phyloP scores from a whole-genome alignment of 2,113 vertebrate species.

The Chrysemys picta region DNA sequence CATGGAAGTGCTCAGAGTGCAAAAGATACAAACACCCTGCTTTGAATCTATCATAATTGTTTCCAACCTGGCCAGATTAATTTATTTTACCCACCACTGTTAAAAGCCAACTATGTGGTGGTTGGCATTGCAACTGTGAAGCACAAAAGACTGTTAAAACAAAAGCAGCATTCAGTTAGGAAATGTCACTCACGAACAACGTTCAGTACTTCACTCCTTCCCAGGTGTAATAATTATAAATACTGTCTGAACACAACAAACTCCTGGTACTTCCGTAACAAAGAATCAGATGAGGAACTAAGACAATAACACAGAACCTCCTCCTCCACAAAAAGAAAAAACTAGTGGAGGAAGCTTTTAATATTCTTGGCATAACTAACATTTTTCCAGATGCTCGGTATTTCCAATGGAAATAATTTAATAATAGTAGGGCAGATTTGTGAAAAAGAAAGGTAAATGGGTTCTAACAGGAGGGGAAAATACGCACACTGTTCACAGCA shows the following conservation, averaged over 20 bases:
- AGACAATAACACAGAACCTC: too few relatives aligned
- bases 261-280: background rate
- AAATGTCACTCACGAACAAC: rapidly evolving
- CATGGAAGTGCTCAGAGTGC: background rate
- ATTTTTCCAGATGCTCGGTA: rapidly evolving
- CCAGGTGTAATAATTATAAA: rapidly evolving
- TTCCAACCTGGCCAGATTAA: background rate
- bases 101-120: rapidly evolving
- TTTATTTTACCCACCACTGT: background rate
- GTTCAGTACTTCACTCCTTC: background rate
- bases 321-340: too few relatives aligned
- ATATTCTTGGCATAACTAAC: rapidly evolving
- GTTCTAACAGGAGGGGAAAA: too few relatives aligned
- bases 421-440: rapidly evolving
- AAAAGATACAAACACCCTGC: background rate
- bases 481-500: rapidly evolving
- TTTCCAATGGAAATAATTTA: background rate
- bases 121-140: background rate
- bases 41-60: rapidly evolving
- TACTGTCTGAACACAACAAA: rapidly evolving
- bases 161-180: rapidly evolving
- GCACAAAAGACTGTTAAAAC: background rate
- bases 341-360: rapidly evolving
- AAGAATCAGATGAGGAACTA: too few relatives aligned
- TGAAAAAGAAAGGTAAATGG: rapidly evolving